These are phyloP conservation scores for Eulemur albifrons DNA, from an alignment of 2,797 vertebrate species.

Conservation along the genomic window DNA sequence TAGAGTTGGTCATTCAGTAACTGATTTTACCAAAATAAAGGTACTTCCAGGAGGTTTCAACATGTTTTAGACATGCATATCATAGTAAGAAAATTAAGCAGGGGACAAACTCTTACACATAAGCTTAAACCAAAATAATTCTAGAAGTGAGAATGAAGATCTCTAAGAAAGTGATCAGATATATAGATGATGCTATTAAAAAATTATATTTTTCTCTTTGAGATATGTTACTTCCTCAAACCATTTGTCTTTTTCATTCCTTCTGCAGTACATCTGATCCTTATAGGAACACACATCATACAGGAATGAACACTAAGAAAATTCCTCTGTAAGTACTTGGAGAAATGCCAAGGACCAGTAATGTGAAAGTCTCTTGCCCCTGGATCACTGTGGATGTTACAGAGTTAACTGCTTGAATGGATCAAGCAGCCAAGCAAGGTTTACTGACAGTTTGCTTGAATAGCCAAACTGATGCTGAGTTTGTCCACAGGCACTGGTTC, in stretches of 20 bases:
- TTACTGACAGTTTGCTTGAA: background rate
- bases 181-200: background rate
- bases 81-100: background rate
- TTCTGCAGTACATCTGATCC: background rate
- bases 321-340: background rate
- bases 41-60: background rate
- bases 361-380: background rate
- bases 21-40: background rate
- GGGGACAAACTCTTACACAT: background rate
- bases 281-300: background rate
- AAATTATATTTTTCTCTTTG: background rate
- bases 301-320: background rate
- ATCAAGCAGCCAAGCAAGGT: background rate
- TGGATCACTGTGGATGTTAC: background rate
- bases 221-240: background rate
- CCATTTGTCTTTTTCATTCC: background rate
- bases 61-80: background rate
- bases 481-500: accelerated
- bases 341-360: background rate
- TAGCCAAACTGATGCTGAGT: background rate
- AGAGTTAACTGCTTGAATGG: background rate
- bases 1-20: background rate
- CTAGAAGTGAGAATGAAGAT: background rate
- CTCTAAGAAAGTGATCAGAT: background rate
- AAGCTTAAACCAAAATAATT: constrained; percentile 23